These are phyloP conservation scores for Drosophila lowei DNA, from an alignment of 1,140 invertebrate genomes.

Conservation along the genomic window DNA sequence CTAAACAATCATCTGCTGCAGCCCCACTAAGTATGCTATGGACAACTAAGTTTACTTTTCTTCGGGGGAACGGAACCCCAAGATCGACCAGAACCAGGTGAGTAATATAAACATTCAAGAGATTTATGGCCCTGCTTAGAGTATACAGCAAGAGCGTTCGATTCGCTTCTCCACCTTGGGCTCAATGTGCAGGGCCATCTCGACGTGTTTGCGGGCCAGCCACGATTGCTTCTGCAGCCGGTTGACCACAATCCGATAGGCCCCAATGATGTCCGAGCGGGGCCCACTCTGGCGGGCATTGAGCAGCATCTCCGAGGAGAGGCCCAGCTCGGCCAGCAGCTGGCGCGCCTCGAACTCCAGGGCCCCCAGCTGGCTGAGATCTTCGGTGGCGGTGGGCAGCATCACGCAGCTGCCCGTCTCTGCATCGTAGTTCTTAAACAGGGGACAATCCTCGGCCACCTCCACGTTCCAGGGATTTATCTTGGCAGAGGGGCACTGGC, in stretches of 20 bases:
- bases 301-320: constrained; percentile 82
- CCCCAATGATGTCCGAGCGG: constrained; percentile 83
- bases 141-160: constrained; percentile 79
- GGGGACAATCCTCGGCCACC: constrained; percentile 69
- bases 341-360: constrained; percentile 83
- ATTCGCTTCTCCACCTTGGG: constrained; percentile 76
- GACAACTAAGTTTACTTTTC: constrained; percentile 19
- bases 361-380: constrained; percentile 77
- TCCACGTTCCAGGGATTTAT: constrained; percentile 76
- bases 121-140: constrained; percentile 51
- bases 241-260: constrained; percentile 84
- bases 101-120: constrained; percentile 53
- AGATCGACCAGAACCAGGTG: constrained; percentile 23
- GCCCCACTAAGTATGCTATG: neutral
- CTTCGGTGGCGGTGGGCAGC: constrained; percentile 82
- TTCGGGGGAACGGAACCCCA: neutral
- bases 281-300: constrained; percentile 80
- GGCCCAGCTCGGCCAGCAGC: constrained; percentile 82
- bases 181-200: constrained; percentile 75
- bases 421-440: constrained; percentile 83
- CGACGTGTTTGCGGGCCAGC: constrained; percentile 77
- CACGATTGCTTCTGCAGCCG: constrained; percentile 82
- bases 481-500: constrained; percentile 29
- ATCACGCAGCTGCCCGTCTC: constrained; percentile 83
- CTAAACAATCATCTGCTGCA: too few relatives aligned